Conservation (phyloP, 2,888 invertebrate species). For the Odontothrips loti region DNA sequence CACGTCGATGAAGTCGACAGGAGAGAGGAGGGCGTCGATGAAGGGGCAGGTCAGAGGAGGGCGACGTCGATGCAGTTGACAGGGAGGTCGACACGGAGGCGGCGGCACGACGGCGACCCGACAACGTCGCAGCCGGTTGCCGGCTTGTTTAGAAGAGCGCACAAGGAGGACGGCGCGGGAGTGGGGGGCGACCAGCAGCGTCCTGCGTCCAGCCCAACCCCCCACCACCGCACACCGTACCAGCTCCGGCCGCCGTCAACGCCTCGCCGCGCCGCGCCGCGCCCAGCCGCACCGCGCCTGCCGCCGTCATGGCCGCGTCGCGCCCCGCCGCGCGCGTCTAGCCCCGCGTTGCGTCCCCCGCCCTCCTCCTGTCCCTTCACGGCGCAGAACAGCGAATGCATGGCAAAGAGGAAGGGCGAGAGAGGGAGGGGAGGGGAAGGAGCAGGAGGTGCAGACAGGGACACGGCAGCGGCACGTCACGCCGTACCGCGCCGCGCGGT, state of each 20-base stretch:
- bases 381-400: neutral
- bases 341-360: neutral
- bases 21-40: too few species aligned
- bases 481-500: neutral
- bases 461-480: neutral
- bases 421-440: neutral
- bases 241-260: too few species aligned
- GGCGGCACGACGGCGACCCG: neutral
- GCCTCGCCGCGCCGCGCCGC: neutral
- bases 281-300: neutral
- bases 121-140: neutral
- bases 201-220: too few species aligned
- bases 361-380: neutral
- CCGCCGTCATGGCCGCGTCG: too few species aligned
- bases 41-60: too few species aligned
- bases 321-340: too few species aligned
- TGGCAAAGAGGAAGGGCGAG: neutral
- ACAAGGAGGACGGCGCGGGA: slow-evolving; percentile 1
- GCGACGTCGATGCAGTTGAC: too few species aligned
- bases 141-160: slow-evolving; percentile 24
- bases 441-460: neutral
- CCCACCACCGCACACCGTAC: too few species aligned
- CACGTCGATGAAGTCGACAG: too few species aligned
- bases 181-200: neutral
- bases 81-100: neutral